These are phyloP conservation scores for Oscarella lobularis DNA, from an alignment of 37 sponge, comb jelly and placozoan genomes.

Conservation along the genomic window DNA sequence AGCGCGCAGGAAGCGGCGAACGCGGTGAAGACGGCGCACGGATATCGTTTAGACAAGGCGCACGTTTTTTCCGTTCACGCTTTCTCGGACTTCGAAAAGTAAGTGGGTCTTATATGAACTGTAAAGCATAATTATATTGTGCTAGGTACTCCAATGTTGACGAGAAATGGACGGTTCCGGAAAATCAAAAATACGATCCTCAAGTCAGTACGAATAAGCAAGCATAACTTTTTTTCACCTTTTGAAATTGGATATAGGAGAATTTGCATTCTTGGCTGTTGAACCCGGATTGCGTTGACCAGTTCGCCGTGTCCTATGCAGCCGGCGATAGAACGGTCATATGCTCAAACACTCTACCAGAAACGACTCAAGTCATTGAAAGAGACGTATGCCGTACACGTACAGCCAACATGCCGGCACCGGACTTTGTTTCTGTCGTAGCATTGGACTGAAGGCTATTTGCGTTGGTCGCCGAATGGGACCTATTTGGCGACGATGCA, in stretches of 20 bases:
- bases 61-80: constrained; percentile 84
- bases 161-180: constrained; percentile 46
- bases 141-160: constrained; percentile 41
- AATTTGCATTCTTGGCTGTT: constrained; percentile 83
- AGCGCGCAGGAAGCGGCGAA: constrained; percentile 54
- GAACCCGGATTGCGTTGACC: constrained; percentile 76
- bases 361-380: constrained; percentile 39
- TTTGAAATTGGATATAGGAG: constrained; percentile 27
- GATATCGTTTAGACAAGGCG: constrained; percentile 84
- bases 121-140: too few relatives aligned
- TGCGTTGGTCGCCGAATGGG: constrained; percentile 86
- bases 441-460: constrained; percentile 84
- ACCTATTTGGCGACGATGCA: constrained; percentile 90
- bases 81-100: constrained; percentile 90
- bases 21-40: constrained; percentile 87
- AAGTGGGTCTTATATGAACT: constrained; percentile 12
- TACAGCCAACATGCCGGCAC: too few relatives aligned
- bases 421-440: neutral
- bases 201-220: neutral
- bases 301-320: constrained; percentile 73
- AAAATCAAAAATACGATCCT: constrained; percentile 38
- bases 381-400: constrained; percentile 47
- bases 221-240: neutral
- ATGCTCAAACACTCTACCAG: constrained; percentile 33
- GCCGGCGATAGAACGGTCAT: constrained; percentile 43